Percentiles rank a stretch among this genome's conserved stretches.
Conservation (phyloP, 2,888 invertebrate species). For the Oxycera nigricornis region DNA sequence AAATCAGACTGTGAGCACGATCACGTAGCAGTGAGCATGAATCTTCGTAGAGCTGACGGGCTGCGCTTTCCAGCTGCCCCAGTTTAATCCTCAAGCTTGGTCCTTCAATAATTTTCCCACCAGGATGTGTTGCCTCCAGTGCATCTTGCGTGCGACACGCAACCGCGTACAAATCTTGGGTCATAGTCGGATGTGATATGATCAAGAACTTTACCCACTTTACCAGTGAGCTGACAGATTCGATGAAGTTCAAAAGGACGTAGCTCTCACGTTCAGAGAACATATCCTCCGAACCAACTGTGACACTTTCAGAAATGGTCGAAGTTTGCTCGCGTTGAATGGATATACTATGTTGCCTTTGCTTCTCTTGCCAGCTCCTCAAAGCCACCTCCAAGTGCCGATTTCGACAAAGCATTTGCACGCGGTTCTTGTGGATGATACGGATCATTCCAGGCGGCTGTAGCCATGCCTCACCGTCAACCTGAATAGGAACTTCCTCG, state of each 20-base stretch:
- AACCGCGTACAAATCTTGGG: slow-evolving; percentile 76
- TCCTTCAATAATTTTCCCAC: slow-evolving; percentile 81
- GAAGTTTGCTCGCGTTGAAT: slow-evolving; percentile 63
- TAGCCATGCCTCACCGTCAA: slow-evolving; percentile 98
- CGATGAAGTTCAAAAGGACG: slow-evolving; percentile 77
- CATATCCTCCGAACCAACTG: slow-evolving; percentile 60
- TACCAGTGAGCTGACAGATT: slow-evolving; percentile 84
- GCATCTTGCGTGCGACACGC: slow-evolving; percentile 75
- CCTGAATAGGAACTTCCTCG: slow-evolving; percentile 92
- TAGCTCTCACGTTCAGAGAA: slow-evolving; percentile 63
- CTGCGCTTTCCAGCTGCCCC: slow-evolving; percentile 65
- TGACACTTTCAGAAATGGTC: slow-evolving; percentile 56
- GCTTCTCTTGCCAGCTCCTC: slow-evolving; percentile 86
- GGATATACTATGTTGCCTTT: slow-evolving; percentile 67
- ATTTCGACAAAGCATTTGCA: slow-evolving; percentile 94
- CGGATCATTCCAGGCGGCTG: slow-evolving; percentile 96
- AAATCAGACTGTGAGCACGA: slow-evolving; percentile 69
- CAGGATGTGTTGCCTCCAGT: slow-evolving; percentile 79
- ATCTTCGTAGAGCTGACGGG: slow-evolving; percentile 72
- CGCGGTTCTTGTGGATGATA: slow-evolving; percentile 95
- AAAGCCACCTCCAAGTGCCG: slow-evolving; percentile 89
- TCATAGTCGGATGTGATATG: slow-evolving; percentile 72
- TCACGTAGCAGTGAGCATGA: slow-evolving; percentile 74
- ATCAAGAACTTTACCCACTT: slow-evolving; percentile 78
- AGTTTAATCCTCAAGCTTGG: slow-evolving; percentile 76